These are phyloP conservation scores for Drosophila guanche DNA, from an alignment of 1,140 invertebrate genomes.

Conservation along the genomic window DNA sequence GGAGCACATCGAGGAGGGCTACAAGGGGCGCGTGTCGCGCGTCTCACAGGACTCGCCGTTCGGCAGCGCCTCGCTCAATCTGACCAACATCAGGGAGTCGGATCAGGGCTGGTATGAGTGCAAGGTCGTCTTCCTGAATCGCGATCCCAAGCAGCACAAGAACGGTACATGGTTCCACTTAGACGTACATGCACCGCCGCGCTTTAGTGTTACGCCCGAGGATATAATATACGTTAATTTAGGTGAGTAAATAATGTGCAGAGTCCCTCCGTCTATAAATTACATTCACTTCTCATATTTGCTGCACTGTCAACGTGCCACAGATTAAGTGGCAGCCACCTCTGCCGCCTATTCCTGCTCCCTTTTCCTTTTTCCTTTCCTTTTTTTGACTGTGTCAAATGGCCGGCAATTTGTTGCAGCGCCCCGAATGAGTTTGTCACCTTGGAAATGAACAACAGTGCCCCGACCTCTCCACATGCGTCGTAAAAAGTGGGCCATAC, in stretches of 20 bases:
- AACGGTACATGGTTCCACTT: conserved; percentile 98
- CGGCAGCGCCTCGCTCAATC: conserved; percentile 95
- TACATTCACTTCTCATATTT: conserved; percentile 28
- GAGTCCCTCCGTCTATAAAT: conserved; percentile 36
- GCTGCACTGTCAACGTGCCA: conserved; percentile 25
- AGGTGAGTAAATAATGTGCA: conserved; percentile 83
- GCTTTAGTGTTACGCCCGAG: conserved; percentile 95
- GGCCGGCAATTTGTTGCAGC: conserved; percentile 73
- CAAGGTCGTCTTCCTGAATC: conserved; percentile 97
- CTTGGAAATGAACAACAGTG: conserved; percentile 53
- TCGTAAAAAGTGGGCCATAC: conserved; percentile 39
- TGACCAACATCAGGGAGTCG: conserved; percentile 95
- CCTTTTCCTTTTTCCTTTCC: too few relatives aligned
- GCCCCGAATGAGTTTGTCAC: conserved; percentile 72
- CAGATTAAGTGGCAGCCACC: conserved; percentile 52
- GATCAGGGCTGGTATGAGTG: conserved; percentile 99
- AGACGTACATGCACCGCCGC: conserved; percentile 96
- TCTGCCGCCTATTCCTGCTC: too few relatives aligned
- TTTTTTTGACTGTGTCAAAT: conserved; percentile 73
- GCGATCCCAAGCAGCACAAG: conserved; percentile 93
- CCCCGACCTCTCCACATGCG: conserved; percentile 14
- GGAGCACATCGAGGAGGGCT: conserved; percentile 95
- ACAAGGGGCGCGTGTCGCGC: conserved; percentile 94
- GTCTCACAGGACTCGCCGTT: conserved; percentile 93
- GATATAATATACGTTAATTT: conserved; percentile 98